Evolutionary conservation across 2,797 vertebrate genomes (phyloP).

Genomic region (Synanceia verrucosa): DNA sequence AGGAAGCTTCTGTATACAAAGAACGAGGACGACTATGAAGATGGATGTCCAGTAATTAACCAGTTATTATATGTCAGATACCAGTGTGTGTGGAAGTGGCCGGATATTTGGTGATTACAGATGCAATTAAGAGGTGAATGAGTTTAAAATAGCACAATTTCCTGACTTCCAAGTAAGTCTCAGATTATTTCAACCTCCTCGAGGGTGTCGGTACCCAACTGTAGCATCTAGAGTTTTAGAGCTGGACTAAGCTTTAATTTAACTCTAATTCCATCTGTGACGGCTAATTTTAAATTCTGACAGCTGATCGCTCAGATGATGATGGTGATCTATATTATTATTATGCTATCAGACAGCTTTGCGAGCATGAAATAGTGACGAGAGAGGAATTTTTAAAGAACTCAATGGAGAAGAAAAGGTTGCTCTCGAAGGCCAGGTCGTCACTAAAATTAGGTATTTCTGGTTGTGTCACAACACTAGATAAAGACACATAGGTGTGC

Average conservation of each 20-base stretch:
- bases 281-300: neutral
- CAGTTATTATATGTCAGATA: neutral
- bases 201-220: too few relatives aligned
- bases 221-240: too few relatives aligned
- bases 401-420: neutral
- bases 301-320: too few relatives aligned
- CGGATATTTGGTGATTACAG: neutral
- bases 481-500: neutral
- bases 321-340: neutral
- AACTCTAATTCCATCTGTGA: neutral
- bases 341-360: neutral
- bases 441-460: too few relatives aligned
- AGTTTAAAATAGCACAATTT: neutral
- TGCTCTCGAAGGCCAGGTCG: neutral
- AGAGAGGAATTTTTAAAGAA: neutral
- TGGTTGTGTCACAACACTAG: neutral
- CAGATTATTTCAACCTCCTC: too few relatives aligned
- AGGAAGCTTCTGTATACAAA: neutral
- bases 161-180: neutral
- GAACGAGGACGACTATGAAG: neutral
- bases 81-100: neutral
- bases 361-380: neutral
- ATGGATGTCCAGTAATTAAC: neutral
- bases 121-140: neutral
- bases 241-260: too few relatives aligned